Conservation (phyloP, 2,113 vertebrate species). For the Pomatorhinus ruficollis region DNA sequence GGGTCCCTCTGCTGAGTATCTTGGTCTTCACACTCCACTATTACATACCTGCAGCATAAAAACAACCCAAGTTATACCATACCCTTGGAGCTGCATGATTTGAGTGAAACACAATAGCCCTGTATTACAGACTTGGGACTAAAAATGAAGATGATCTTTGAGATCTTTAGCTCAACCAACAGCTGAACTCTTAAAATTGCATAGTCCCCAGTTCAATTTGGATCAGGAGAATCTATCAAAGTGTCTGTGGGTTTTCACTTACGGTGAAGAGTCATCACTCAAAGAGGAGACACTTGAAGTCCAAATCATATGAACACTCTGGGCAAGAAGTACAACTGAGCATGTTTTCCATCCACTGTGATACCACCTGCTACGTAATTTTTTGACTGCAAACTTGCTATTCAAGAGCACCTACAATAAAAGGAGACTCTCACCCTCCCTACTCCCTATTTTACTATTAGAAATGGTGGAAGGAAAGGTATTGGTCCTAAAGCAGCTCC, state of each 20-base stretch:
- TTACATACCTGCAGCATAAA: conserved; percentile 87
- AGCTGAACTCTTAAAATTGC: background rate
- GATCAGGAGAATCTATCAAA: background rate
- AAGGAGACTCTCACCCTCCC: background rate
- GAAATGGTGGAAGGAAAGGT: background rate
- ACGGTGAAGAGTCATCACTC: background rate
- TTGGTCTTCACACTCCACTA: conserved; percentile 98
- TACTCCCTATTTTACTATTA: background rate
- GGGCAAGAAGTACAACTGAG: accelerated
- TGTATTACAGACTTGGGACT: background rate
- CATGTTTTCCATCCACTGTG: background rate
- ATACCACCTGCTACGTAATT: background rate
- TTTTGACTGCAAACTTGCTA: background rate
- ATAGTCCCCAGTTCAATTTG: background rate
- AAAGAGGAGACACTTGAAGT: background rate
- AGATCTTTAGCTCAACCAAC: background rate
- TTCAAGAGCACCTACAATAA: background rate
- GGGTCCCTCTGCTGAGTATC: conserved; percentile 96
- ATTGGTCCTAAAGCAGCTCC: background rate
- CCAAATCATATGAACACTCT: background rate
- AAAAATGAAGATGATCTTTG: background rate
- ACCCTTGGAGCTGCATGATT: background rate
- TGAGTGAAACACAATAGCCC: background rate
- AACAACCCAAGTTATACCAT: background rate
- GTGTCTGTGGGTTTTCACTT: background rate